Conservation (phyloP, 2,113 vertebrate species). For the Cercocebus atys region DNA sequence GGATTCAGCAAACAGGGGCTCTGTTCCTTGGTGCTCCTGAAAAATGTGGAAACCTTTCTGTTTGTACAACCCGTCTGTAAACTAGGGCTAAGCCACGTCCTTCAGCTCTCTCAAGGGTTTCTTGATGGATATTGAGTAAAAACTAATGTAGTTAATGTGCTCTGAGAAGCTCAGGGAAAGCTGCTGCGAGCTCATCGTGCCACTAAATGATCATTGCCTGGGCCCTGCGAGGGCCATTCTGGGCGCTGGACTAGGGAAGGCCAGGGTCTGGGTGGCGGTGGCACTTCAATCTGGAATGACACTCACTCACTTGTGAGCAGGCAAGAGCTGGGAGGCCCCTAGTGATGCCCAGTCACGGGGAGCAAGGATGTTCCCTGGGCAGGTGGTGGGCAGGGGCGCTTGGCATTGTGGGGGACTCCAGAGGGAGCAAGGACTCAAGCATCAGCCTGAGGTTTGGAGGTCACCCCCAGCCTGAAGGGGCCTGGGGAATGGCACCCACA, state of each 20-base stretch:
- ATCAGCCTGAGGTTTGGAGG: neutral
- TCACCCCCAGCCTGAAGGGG: neutral
- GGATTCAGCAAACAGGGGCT: neutral
- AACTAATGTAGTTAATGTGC: neutral
- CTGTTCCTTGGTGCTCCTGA: neutral
- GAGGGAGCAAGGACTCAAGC: neutral
- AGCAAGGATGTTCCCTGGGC: neutral
- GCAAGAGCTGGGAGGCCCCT: neutral
- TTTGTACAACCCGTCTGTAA: slow-evolving; percentile 25
- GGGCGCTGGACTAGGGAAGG: neutral
- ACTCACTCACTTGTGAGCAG: neutral
- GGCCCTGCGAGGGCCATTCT: neutral
- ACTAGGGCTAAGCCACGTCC: neutral
- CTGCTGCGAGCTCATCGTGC: neutral
- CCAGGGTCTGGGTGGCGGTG: neutral
- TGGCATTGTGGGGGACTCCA: neutral
- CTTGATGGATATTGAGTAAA: neutral
- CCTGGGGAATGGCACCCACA: neutral
- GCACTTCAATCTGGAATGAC: neutral
- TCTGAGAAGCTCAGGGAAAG: neutral
- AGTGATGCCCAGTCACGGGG: neutral
- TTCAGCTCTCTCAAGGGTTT: slow-evolving; percentile 51
- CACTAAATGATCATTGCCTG: neutral
- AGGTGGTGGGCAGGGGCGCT: neutral
- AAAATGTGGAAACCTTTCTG: neutral